Evolutionary conservation across 2,888 invertebrate genomes (phyloP), one percentile per base, ranked within the genome.

Genomic region (Pocota personata): DNA sequence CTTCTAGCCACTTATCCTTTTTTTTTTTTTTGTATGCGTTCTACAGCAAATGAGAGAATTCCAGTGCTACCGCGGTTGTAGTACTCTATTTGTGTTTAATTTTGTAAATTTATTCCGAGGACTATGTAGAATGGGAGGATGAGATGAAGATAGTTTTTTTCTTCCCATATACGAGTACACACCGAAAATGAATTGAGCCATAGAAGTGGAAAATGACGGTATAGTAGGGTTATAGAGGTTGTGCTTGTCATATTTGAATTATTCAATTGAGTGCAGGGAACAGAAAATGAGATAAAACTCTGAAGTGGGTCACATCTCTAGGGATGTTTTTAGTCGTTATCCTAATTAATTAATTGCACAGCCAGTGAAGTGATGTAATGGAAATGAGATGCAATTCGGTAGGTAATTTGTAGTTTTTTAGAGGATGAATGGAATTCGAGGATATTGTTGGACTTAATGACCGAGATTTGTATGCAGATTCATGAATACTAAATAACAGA

Each of bases 51-150:
- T 21, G 37, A 14, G 21, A 75, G 35, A 64, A 16, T 55, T 55
- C 30, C 10, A 21, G 7, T 75, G 66, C 55, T 50, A 35, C 66
- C 46, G 46, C 27, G 64, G 32, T 16, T 27, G 48, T 24, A 32
- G 64, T 8, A 27, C 24, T 62, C 50, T 32, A 48, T 62, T 43
- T 75, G 19, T 35, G 43, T 64, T 27, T 27, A 57, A 37, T 50
- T 72, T 48, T 72, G 58, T 50, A 76, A 76, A 67, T 76, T 58
- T 76, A 67, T 76, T 67, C 66, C 30, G 37, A 76, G 66, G 76
- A 76, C 57, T 67, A 48, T 52, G 3, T 43, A 48, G 12, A 43
- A 19, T 14, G 16, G 4, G 30, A 27, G 10, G 40, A 55, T 43
- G 50, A 66, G 50, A 57, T 57, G 67, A 40, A 67, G 27, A 67